A percentile compares a stretch with the other conserved stretches of the same genome.
These are phyloP conservation scores for Chrysocyon brachyurus DNA, from an alignment of 2,797 vertebrate species.

Conservation along the genomic window DNA sequence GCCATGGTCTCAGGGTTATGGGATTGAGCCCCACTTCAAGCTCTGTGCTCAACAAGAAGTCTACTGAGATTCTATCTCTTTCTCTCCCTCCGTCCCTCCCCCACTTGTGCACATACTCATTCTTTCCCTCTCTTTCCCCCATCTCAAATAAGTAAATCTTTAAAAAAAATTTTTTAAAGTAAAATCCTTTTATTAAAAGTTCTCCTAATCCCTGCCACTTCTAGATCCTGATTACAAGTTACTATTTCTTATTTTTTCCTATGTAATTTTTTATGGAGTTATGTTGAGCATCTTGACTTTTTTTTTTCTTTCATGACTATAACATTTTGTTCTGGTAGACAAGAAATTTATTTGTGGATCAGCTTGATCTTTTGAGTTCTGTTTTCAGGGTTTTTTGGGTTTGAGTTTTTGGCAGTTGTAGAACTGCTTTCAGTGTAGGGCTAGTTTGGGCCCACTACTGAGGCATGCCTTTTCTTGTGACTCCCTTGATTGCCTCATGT, in stretches of 20 bases:
- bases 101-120: neutral
- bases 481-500: neutral
- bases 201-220: neutral
- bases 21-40: neutral
- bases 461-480: neutral
- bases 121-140: neutral
- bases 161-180: neutral
- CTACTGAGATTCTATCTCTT: neutral
- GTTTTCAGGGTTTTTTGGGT: neutral
- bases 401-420: neutral
- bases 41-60: neutral
- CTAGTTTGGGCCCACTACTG: neutral
- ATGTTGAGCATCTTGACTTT: neutral
- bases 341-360: conserved; percentile 40
- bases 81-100: neutral
- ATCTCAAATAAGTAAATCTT: neutral
- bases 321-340: conserved; percentile 1
- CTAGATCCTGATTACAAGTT: neutral
- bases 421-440: neutral
- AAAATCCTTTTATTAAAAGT: neutral
- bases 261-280: neutral
- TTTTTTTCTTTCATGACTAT: neutral
- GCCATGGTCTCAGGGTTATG: neutral
- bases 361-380: conserved; percentile 56
- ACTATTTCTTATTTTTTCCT: neutral